Evolutionary conservation across 2,113 vertebrate genomes (phyloP).

Genomic region (Lichenostomus cassidix): DNA sequence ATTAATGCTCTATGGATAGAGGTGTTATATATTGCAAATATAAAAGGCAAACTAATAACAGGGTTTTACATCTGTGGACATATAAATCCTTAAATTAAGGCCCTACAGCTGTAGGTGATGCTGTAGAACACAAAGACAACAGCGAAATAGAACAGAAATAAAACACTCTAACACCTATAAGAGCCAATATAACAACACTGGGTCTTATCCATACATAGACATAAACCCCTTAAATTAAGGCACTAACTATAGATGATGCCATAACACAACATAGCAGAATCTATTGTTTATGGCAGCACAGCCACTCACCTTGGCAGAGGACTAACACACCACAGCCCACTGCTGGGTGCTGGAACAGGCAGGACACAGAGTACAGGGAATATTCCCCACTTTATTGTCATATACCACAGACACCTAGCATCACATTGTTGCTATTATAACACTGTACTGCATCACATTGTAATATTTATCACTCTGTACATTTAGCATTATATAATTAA

Average conservation of each 20-base stretch:
- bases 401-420: neutral
- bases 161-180: neutral
- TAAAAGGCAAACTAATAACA: neutral
- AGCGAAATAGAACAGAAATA: neutral
- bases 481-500: neutral
- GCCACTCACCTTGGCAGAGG: neutral
- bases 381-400: neutral
- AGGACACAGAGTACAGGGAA: rapidly evolving
- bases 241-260: neutral
- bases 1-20: too few species aligned
- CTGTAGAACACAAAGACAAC: neutral
- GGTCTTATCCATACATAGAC: neutral
- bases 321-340: neutral
- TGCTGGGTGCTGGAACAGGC: neutral
- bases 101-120: neutral
- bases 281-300: neutral
- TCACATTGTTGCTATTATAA: too few species aligned
- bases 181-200: neutral
- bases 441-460: too few species aligned
- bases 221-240: neutral
- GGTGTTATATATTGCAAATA: neutral
- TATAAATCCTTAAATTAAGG: neutral
- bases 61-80: neutral
- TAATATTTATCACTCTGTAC: neutral
- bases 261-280: neutral